Conservation (phyloP, 1,140 invertebrate species). For the Drosophila repletoides region DNA sequence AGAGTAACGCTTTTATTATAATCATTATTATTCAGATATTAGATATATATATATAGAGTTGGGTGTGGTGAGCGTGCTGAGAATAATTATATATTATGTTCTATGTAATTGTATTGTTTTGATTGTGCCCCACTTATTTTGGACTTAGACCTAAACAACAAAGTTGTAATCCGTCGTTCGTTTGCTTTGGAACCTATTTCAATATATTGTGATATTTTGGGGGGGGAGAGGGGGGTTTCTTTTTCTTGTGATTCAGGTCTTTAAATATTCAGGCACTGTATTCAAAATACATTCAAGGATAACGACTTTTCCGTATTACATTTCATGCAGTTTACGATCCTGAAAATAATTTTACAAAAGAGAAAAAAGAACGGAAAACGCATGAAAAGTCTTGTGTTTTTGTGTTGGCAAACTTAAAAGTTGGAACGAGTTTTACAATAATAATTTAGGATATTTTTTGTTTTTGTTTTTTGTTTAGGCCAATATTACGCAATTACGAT, state of each 20-base stretch:
- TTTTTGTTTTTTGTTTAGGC: conserved; percentile 15
- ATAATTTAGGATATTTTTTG: conserved; percentile 5
- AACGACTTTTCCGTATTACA: conserved; percentile 82
- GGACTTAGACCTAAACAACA: conserved; percentile 9
- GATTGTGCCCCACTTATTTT: neutral
- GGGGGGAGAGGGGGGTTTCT: no score
- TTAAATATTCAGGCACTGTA: conserved; percentile 54
- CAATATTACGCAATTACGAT: conserved; percentile 29
- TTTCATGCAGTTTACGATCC: conserved; percentile 82
- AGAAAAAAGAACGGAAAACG: conserved; percentile 17
- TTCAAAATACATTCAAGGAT: conserved; percentile 78
- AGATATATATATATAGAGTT: neutral
- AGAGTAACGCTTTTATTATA: conserved; percentile 48
- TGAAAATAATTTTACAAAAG: conserved; percentile 62
- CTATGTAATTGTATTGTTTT: conserved; percentile 22
- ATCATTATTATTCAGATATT: neutral
- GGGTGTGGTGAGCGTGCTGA: conserved; percentile 34
- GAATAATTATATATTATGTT: conserved; percentile 4
- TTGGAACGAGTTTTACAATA: conserved; percentile 31
- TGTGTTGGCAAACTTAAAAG: neutral
- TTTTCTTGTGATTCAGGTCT: conserved; percentile 7
- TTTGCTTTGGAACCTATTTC: conserved; percentile 43
- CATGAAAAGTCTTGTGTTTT: conserved; percentile 25
- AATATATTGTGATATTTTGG: no score
- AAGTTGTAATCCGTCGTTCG: conserved; percentile 24